Evolutionary conservation across 2,113 vertebrate species (phyloP), one percentile per base, ranked within the genome.

Genomic region (Campylorhamphus procurvoides): DNA sequence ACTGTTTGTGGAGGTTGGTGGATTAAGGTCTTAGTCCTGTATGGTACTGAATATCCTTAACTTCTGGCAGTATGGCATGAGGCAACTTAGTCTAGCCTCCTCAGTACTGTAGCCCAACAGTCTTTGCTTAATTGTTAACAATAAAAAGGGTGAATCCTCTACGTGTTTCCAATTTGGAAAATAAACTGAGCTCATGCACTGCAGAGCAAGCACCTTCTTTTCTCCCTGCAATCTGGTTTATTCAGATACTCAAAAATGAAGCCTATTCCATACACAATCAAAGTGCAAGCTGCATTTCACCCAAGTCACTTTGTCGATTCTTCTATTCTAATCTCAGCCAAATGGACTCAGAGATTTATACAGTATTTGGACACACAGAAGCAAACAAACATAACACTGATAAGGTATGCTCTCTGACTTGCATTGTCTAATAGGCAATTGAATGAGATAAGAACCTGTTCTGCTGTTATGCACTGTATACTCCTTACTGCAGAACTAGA

Each of bases 281-380:
- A 89, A 91, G 44, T 53, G 49, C n/a, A 76, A 91, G 67, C 69
- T 66, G 75, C 91, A 93, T 95, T 95, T 96, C 89, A 95, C 31
- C 33, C 28, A 4, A 62, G 81, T 82, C 89, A 95, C 50, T 93
- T 97, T 85, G 81, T 93, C 40, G 29, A 85, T 94, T 89, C 84
- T 87, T 66, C 77, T 46, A 31, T 96, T 95, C 84, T 91, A 91
- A 87, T 94, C 78, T 91, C 67, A 89, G 76, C 74, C 62, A 82
- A 97, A 85, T 66, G 46, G 66, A 50, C 31, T 68, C 79, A 47
- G 47, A 92, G 60, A 75, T 94, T 94, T 87, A 85, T 84, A 66
- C n/a, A 66, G 58, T 64, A 33, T 94, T 46, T 44, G 56, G 84
- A 76, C 84, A 56, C 58, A 73, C 7, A 82, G 62, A 91, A 71